Evolutionary conservation across 2,888 invertebrate genomes (phyloP).

Genomic region (Oscheius onirici): DNA sequence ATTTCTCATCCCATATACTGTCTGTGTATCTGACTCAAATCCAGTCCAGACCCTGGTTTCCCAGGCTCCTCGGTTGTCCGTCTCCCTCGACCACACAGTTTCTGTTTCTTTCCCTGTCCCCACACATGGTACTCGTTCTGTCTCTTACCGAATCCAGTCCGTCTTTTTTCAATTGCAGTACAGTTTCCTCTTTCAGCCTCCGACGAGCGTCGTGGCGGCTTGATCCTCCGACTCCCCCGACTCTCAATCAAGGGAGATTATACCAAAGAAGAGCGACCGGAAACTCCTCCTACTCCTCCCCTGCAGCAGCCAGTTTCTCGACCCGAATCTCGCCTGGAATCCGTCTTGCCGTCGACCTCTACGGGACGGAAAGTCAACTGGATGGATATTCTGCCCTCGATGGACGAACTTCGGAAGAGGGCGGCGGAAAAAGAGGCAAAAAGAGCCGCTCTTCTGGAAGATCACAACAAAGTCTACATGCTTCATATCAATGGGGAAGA

Average conservation of each 20-base stretch:
- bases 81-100: too few relatives aligned
- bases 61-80: too few relatives aligned
- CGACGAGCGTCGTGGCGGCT: conserved; percentile 36
- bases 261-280: conserved; percentile 10
- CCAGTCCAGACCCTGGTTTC: too few relatives aligned
- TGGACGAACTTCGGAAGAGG: conserved; percentile 45
- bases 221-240: conserved; percentile 32
- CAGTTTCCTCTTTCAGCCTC: conserved; percentile 11
- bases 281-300: background rate
- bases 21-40: too few relatives aligned
- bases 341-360: background rate
- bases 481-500: conserved; percentile 42
- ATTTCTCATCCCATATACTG: too few relatives aligned
- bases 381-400: conserved; percentile 51
- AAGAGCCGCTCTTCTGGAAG: background rate
- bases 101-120: too few relatives aligned
- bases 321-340: conserved; percentile 12
- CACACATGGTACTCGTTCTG: too few relatives aligned
- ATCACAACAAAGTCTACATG: conserved; percentile 31
- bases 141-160: too few relatives aligned
- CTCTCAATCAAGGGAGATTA: conserved; percentile 9
- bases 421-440: conserved; percentile 31
- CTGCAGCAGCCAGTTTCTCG: conserved; percentile 10
- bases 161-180: conserved; percentile 1
- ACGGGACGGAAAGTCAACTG: conserved; percentile 40